These are phyloP conservation scores for Cryptus armator DNA, from an alignment of 2,888 invertebrate species.

Conservation along the genomic window DNA sequence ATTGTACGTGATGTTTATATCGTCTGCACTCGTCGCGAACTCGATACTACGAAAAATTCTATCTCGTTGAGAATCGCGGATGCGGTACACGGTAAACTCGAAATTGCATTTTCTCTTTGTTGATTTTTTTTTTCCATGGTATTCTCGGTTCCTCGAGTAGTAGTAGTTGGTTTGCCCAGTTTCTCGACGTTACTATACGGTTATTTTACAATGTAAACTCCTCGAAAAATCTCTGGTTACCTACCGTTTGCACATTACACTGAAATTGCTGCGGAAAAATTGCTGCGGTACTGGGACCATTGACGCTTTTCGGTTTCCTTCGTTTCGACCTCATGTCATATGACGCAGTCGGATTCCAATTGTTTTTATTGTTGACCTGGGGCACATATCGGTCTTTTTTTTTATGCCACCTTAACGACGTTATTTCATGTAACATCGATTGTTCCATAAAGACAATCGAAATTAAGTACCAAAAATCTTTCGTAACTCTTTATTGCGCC, in stretches of 20 bases:
- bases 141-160: not conserved
- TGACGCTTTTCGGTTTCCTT: not conserved
- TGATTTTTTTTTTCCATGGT: conserved; percentile 6
- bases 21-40: too few relatives aligned
- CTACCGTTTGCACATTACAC: conserved; percentile 1
- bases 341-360: too few relatives aligned
- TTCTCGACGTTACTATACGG: conserved; percentile 15
- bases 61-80: not conserved
- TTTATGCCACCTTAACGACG: too few relatives aligned
- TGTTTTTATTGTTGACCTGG: too few relatives aligned
- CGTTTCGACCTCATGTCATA: not conserved
- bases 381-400: too few relatives aligned
- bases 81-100: not conserved
- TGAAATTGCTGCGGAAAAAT: conserved; percentile 12
- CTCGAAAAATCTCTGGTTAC: conserved; percentile 18
- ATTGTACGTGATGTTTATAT: too few relatives aligned
- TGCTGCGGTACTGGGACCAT: not conserved
- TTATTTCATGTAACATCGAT: too few relatives aligned
- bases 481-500: not conserved
- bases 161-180: not conserved
- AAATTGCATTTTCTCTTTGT: conserved; percentile 24
- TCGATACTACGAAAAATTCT: not conserved
- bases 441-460: not conserved
- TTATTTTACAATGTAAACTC: not conserved
- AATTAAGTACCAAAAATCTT: not conserved